Base-by-base conservation (phyloP, 2,113 vertebrate genomes). In the Cryptotis parvus region DNA sequence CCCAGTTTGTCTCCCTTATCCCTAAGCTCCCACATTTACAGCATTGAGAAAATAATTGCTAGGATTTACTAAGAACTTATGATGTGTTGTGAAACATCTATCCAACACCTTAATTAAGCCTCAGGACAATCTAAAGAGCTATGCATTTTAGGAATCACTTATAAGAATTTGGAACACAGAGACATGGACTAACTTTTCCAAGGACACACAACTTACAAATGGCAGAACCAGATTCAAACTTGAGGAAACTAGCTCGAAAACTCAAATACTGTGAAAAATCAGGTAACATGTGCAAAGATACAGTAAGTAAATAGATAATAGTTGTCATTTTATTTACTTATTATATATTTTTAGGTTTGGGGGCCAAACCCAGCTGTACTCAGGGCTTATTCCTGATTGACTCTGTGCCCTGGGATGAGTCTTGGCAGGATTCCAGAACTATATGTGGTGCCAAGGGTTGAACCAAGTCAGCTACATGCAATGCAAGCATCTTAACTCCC, bases 1-100 rank as follows among this genome's bases (percentile, higher is more conserved):
- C 55, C 55, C 18, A 58, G 18, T 55, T 58, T 24, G 24, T 58
- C 55, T 58, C 22, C 20, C 74, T 94, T 80, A 35, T 70, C 61
- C n/a, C 82, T 80, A 1, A 3, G 70, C 31, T 75, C 58, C 43
- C 84, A 91, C 45, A 81, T 49, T 88, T 81, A 45, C 75, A 80
- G 91, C 76, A 20, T 35, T 81, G 63, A 88, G 68, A 45, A 37
- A 63, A 61, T 55, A 76, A 76, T 87, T 79, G 45, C 73, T 87
- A 37, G 39, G 29, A 66, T 58, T 69, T 66, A 73, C 52, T 41
- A 89, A 85, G 41, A 26, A 88, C 27, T 88, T 74, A 45, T n/a
- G 66, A 66, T 26, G 35, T 78, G 26, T 31, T 92, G 55, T 58
- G 22, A 70, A 85, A 11, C 27, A 70, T 26, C 14, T 27, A 65